These are phyloP conservation scores for Bombus fervidus DNA, from an alignment of 1,140 invertebrate species.

Conservation along the genomic window DNA sequence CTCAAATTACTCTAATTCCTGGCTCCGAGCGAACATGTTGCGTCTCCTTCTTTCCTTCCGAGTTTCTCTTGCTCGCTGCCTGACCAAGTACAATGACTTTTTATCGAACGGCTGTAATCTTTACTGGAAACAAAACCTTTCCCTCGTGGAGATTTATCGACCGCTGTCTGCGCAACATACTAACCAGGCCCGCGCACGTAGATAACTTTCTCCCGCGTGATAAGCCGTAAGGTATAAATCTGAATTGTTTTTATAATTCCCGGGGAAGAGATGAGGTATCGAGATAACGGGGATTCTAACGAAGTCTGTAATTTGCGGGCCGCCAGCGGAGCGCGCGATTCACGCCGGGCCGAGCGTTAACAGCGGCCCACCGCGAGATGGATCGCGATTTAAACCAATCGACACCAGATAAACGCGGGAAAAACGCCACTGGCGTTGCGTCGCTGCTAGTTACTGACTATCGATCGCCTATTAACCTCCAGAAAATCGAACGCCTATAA, in stretches of 20 bases:
- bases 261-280: constrained; percentile 68
- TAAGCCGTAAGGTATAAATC: constrained; percentile 76
- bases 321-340: constrained; percentile 47
- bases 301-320: constrained; percentile 74
- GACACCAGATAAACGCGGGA: constrained; percentile 53
- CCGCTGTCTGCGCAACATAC: constrained; percentile 37
- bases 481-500: background rate
- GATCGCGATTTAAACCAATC: constrained; percentile 70
- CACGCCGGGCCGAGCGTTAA: constrained; percentile 48
- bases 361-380: constrained; percentile 44
- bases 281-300: constrained; percentile 75
- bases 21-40: background rate
- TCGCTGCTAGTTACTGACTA: background rate
- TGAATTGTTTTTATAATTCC: constrained; percentile 76
- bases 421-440: constrained; percentile 25
- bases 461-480: constrained; percentile 21
- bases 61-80: constrained; percentile 7
- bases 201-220: constrained; percentile 74
- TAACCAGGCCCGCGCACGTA: constrained; percentile 57
- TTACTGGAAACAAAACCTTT: constrained; percentile 68
- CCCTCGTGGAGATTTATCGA: constrained; percentile 60
- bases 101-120: constrained; percentile 64
- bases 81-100: constrained; percentile 54
- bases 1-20: constrained; percentile 36
- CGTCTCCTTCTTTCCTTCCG: background rate